Conservation (phyloP, 2,113 vertebrate genomes). For the Ellobius talpinus region DNA sequence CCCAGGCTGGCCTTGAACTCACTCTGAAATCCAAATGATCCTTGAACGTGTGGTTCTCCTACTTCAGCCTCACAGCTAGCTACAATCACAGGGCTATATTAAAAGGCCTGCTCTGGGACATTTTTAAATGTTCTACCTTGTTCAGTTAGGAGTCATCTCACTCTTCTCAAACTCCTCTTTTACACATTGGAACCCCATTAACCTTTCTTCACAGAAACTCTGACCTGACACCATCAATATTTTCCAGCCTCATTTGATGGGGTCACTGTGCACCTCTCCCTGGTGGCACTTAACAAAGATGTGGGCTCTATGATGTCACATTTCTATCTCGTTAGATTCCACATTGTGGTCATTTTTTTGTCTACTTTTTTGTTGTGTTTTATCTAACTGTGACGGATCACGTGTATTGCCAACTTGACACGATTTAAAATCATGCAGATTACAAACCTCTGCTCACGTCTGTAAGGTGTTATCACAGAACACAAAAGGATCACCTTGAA, state of each 20-base stretch:
- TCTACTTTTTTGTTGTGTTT: not conserved
- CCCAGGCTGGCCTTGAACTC: not conserved
- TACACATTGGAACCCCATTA: not conserved
- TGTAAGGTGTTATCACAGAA: not conserved
- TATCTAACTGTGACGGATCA: not conserved
- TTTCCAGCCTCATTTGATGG: not conserved
- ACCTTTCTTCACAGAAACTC: too few species aligned
- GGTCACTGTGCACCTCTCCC: not conserved
- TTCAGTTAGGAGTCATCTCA: not conserved
- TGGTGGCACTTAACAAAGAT: not conserved
- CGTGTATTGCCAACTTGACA: not conserved
- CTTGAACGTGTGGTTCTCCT: not conserved
- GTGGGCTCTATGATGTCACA: too few species aligned
- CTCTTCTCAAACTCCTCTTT: not conserved
- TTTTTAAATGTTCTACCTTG: not conserved
- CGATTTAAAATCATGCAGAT: not conserved
- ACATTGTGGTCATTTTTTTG: not conserved
- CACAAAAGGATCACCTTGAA: not conserved
- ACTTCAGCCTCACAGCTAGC: not conserved
- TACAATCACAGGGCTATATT: not conserved
- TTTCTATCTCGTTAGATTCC: not conserved
- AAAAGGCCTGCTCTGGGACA: not conserved
- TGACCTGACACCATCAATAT: not conserved
- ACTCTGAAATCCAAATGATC: not conserved
- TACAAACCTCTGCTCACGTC: not conserved